Evolutionary conservation across 2,797 vertebrate genomes (phyloP).

Genomic region (Anguilla obscura): DNA sequence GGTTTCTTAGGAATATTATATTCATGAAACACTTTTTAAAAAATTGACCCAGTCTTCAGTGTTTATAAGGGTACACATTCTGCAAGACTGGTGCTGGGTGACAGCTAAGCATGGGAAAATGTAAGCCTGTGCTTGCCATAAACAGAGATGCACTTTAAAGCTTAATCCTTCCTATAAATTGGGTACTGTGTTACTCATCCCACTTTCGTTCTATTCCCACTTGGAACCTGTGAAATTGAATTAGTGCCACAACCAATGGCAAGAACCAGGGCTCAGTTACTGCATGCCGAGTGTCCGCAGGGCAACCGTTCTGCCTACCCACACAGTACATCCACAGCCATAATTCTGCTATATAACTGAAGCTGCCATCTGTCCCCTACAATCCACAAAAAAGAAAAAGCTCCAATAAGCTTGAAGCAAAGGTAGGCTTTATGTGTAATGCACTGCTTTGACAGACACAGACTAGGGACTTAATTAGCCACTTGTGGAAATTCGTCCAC

Average conservation of each 20-base stretch:
- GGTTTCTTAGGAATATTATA: neutral
- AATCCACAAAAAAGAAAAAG: constrained; percentile 17
- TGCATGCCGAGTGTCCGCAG: neutral
- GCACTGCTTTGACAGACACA: constrained; percentile 22
- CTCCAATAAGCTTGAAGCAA: constrained; percentile 24
- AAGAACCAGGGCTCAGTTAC: constrained; percentile 9
- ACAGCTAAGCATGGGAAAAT: neutral
- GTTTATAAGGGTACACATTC: neutral
- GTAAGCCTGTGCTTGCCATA: neutral
- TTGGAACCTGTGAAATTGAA: constrained; percentile 30
- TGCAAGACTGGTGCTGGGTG: neutral
- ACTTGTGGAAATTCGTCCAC: constrained; percentile 17
- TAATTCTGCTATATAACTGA: constrained; percentile 26
- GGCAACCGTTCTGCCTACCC: constrained; percentile 6
- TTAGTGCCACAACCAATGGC: neutral
- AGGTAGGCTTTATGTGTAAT: constrained; percentile 8
- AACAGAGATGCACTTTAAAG: neutral
- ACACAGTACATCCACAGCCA: constrained; percentile 22
- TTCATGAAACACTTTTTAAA: neutral
- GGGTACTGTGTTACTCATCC: constrained; percentile 4
- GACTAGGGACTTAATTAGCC: constrained; percentile 24
- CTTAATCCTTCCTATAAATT: constrained; percentile 16
- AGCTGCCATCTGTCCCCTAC: constrained; percentile 34
- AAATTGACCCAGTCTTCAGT: neutral
- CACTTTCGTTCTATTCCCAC: constrained; percentile 6